These are phyloP conservation scores for Mystacides longicornis DNA, from an alignment of 2,888 invertebrate genomes.

Conservation along the genomic window DNA sequence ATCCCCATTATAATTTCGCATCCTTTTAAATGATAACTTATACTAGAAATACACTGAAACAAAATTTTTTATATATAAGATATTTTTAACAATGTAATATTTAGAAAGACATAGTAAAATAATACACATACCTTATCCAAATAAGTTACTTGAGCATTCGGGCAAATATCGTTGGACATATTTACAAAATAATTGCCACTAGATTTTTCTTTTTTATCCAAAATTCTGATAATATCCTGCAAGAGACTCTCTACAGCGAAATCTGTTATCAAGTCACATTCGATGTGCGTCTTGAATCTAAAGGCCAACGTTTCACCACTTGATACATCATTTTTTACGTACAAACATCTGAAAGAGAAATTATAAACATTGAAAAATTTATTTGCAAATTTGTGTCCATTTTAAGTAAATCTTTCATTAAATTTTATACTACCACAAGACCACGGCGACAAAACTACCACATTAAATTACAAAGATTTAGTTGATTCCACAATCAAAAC, in stretches of 20 bases:
- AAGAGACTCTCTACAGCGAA: conserved; percentile 30
- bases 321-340: conserved; percentile 38
- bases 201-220: conserved; percentile 32
- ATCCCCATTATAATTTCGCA: conserved; percentile 38
- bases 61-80: too few species aligned
- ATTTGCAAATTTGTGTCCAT: too few species aligned
- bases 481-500: too few species aligned
- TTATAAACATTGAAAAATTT: not conserved
- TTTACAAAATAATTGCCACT: conserved; percentile 30
- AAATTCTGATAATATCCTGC: conserved; percentile 35
- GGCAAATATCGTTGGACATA: conserved; percentile 43
- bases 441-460: too few species aligned
- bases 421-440: too few species aligned
- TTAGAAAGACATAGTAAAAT: not conserved
- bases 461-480: too few species aligned
- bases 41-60: conserved; percentile 49
- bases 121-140: conserved; percentile 45
- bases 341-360: conserved; percentile 41
- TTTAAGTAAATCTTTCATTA: too few species aligned
- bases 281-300: conserved; percentile 47
- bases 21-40: conserved; percentile 45
- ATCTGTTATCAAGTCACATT: conserved; percentile 36
- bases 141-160: conserved; percentile 44
- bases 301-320: conserved; percentile 38
- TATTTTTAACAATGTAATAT: conserved; percentile 8